Base-by-base conservation (phyloP, 2,888 invertebrate species). In the Taenaris catops region DNA sequence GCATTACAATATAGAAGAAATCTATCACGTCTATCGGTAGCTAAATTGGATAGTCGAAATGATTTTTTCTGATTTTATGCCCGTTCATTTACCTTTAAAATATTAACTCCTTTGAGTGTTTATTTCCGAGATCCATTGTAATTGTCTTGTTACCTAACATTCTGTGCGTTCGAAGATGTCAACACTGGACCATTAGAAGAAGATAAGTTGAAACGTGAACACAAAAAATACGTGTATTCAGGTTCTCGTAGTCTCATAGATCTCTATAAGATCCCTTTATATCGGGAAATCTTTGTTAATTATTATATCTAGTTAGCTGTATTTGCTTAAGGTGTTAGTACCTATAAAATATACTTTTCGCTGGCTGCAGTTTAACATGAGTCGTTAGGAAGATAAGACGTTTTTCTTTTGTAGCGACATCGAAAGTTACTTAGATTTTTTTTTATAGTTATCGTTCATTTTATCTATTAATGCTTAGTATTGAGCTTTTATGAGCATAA, bases 221-320 rank as follows among this genome's bases (percentile, higher is more conserved):
- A 24, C 3, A 14, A 12, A 23, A 5, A 14, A 11, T n/a, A 25
- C 9, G 5, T 28, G 10, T 42, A 26, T 14, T 42, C 34, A n/a
- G 18, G 12, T 36, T 40, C 25, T 31, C 6, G 25, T 39, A 34
- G 20, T 35, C 18, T 32, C 29, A 37, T 42, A 35, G 47, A 47
- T 47, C 47, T 47, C 47, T 40, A 20, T 38, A 34, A 28, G 29
- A 34, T 10, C 34, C 40, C 23, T 18, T 10, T 25, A 24, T 21
- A 24, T 12, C 18, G 38, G 42, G 34, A 27, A 35, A 27, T 34
- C 29, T 34, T 29, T 29, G 29, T 19, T 29, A 23, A 18, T 34
- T 24, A 28, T 35, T 37, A 36, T 41, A 24, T 32, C 5, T 32
- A 41, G 24, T 34, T 27, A 40, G 33, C 20, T 26, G 19, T 43